Percentiles rank a stretch among this genome's conserved stretches.
These are phyloP conservation scores for Leptodactylus fallax DNA, from an alignment of 2,797 vertebrate species.

Conservation along the genomic window DNA sequence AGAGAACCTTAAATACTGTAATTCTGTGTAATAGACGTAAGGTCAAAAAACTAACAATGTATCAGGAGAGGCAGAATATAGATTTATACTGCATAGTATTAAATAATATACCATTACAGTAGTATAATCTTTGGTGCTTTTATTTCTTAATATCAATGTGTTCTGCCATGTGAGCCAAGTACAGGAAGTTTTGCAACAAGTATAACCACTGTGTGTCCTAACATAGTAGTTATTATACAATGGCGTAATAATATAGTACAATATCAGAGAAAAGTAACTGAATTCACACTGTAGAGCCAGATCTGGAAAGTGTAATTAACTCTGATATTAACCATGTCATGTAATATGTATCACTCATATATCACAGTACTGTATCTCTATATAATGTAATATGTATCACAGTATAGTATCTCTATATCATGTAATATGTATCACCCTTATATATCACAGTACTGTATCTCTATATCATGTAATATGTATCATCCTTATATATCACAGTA, in stretches of 20 bases:
- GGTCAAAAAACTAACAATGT: conserved; percentile 24
- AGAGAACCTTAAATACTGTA: not conserved
- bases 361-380: too few relatives aligned
- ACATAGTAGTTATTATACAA: not conserved
- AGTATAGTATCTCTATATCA: too few relatives aligned
- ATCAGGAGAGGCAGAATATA: conserved; percentile 15
- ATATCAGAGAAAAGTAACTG: too few relatives aligned
- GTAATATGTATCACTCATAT: too few relatives aligned
- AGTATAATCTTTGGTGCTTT: conserved; percentile 28
- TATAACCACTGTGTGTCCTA: not conserved
- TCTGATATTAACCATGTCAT: too few relatives aligned
- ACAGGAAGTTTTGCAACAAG: conserved; percentile 6
- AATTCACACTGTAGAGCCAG: too few relatives aligned
- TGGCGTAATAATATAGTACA: not conserved
- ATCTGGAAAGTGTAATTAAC: too few relatives aligned
- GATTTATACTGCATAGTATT: not conserved
- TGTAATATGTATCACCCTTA: too few relatives aligned
- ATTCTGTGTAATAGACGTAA: conserved; percentile 21
- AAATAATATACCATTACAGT: not conserved
- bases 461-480: too few relatives aligned
- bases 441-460: too few relatives aligned
- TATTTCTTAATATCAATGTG: conserved; percentile 27
- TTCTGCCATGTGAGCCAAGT: conserved; percentile 1
- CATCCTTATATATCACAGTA: too few relatives aligned
- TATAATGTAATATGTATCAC: too few relatives aligned